A percentile compares a stretch with the other conserved stretches of the same genome.
phyloP scores from a whole-genome alignment of 2,113 vertebrate genomes.

The Crypturellus undulatus region DNA sequence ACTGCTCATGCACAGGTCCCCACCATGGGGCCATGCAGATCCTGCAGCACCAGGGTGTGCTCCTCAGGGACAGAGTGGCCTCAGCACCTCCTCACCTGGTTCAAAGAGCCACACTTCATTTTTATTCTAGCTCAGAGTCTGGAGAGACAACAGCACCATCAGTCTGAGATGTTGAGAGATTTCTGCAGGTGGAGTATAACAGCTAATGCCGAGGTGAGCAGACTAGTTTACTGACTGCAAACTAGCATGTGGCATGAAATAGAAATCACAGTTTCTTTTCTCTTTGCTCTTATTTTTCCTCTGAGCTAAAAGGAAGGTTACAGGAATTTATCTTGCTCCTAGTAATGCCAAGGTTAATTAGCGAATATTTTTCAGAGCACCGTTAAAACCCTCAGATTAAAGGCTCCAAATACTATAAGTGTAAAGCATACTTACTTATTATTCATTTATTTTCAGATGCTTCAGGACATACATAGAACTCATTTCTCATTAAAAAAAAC shows the following conservation, averaged over 20 bases:
- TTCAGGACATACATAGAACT: not conserved
- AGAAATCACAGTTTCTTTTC: not conserved
- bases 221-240: not conserved
- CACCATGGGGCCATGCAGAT: not conserved
- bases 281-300: not conserved
- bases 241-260: not conserved
- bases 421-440: constrained; percentile 33
- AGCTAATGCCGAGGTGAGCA: not conserved
- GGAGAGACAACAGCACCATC: not conserved
- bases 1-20: not conserved
- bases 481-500: not conserved
- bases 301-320: not conserved
- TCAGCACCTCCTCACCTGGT: not conserved
- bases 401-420: constrained; percentile 6
- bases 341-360: constrained; percentile 49
- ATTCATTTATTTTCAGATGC: constrained; percentile 36
- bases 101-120: not conserved
- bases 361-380: constrained; percentile 24
- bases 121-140: not conserved
- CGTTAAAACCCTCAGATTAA: constrained; percentile 34
- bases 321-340: not conserved
- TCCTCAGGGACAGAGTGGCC: not conserved
- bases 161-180: not conserved
- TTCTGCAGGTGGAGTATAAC: not conserved
- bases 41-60: not conserved